Base-by-base conservation (phyloP, 2,113 vertebrate species). In the Ancistrus triradiatus region DNA sequence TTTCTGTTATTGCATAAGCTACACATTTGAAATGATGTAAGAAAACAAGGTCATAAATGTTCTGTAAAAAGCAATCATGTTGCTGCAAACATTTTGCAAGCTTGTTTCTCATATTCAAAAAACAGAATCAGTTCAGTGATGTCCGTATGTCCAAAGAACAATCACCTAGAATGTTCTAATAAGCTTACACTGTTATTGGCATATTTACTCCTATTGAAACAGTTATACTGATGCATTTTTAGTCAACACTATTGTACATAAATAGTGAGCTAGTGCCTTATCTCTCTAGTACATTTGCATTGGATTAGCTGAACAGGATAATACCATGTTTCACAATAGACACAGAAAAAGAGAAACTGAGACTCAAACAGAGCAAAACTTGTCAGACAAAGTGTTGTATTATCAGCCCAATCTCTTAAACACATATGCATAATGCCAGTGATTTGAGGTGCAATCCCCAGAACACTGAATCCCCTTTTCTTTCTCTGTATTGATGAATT, bases 321-420 rank as follows among this genome's bases (percentile, higher is more conserved):
- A 85, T 80, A 78, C 78, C 63, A 8, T 51, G 6, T 37, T 73
- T 69, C 73, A 84, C 82, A 87, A 85, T 85, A 63, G 74, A 57
- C 38, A 52, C 22, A 43, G 76, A 78, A 77, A 82, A 80, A 59
- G 25, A 55, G 70, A 50, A 60, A 67, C 51, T 44, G 46, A 78
- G 75, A 77, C 79, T 77, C 73, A 80, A 80, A 85, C 81, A 81
- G 81, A 81, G 74, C 79, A 74, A 84, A 66, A 82, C 83, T 87
- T 86, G 85, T 89, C 79, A 71, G 79, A 88, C 85, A 88, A 88
- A 88, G 85, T 88, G 80, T 68, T 79, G 83, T 82, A 84, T 88
- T 87, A 82, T 84, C 78, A 31, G 75, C 68, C 68, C 68, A 75
- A 68, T 79, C 79, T 79, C 81, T 81, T 82, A 83, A 87, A 85